phyloP scores from a whole-genome alignment of 1,140 invertebrate genomes.

The Phenacoccus solenopsis region DNA sequence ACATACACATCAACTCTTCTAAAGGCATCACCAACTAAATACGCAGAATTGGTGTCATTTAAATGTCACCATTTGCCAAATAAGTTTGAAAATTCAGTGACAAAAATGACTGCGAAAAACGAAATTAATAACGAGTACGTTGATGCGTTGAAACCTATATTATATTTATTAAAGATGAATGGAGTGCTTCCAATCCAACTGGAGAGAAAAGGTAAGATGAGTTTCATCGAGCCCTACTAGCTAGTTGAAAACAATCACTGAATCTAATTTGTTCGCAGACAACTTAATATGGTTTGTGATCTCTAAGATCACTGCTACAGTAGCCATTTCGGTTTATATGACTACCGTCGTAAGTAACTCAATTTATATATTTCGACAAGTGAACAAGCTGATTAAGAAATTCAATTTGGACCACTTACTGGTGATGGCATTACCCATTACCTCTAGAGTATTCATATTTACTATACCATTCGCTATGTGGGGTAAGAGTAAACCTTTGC shows the following conservation, averaged over 20 bases:
- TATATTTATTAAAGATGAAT: neutral
- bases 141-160: neutral
- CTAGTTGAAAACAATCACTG: neutral
- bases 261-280: no score
- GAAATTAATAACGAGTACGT: neutral
- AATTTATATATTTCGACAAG: neutral
- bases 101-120: neutral
- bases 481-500: neutral
- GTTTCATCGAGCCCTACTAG: neutral
- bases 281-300: neutral
- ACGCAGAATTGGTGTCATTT: neutral
- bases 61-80: neutral
- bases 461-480: neutral
- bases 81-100: neutral
- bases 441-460: neutral
- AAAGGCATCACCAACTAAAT: no score
- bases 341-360: neutral
- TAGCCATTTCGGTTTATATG: neutral
- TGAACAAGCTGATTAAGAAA: neutral
- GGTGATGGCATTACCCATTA: neutral
- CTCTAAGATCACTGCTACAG: neutral
- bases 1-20: no score
- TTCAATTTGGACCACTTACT: neutral
- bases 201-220: neutral
- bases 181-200: neutral